These are phyloP conservation scores for Panthera leo DNA, from an alignment of 2,113 vertebrate genomes.

Conservation along the genomic window DNA sequence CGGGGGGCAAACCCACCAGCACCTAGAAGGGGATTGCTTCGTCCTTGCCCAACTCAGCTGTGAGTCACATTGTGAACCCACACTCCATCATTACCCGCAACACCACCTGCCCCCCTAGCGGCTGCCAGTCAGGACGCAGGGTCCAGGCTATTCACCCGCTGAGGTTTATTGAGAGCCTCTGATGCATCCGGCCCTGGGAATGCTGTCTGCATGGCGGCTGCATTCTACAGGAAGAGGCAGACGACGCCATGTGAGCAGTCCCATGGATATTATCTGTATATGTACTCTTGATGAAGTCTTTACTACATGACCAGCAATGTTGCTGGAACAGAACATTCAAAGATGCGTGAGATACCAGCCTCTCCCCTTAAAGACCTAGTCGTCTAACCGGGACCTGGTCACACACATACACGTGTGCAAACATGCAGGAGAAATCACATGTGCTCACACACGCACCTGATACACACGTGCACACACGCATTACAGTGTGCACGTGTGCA, in stretches of 20 bases:
- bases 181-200: accelerated
- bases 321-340: accelerated
- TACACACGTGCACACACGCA: accelerated
- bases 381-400: neutral
- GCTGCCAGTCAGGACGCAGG: accelerated
- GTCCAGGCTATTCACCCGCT: neutral
- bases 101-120: neutral
- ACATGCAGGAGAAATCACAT: neutral
- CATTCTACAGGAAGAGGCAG: neutral
- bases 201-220: accelerated
- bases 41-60: accelerated
- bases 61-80: accelerated
- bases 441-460: accelerated
- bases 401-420: accelerated
- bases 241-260: accelerated
- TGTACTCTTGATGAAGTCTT: neutral
- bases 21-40: accelerated
- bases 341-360: accelerated
- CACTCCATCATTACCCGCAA: neutral
- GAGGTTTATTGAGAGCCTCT: neutral
- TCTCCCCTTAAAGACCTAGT: neutral
- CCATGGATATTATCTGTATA: accelerated
- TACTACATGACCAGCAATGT: neutral
- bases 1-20: neutral
- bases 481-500: neutral